These are phyloP conservation scores for Oxyteleia sp. DNA, from an alignment of 2,888 invertebrate species.

Conservation along the genomic window DNA sequence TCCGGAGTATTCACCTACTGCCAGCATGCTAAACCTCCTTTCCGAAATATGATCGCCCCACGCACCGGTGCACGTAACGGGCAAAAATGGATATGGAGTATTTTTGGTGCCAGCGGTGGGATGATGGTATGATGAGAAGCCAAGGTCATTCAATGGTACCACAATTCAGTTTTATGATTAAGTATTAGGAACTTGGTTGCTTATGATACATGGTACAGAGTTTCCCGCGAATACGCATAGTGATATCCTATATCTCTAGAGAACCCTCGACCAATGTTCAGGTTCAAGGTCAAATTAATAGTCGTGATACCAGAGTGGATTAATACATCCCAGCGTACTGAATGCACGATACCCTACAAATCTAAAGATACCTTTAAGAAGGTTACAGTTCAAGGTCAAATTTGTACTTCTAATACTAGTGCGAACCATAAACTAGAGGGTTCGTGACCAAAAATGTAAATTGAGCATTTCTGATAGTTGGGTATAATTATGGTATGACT, in stretches of 20 bases:
- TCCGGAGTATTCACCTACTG: neutral
- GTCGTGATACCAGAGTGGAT: too few relatives aligned
- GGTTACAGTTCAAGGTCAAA: neutral
- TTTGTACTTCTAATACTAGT: too few relatives aligned
- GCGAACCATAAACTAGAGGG: too few relatives aligned
- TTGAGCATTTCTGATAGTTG: too few relatives aligned
- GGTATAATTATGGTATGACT: too few relatives aligned
- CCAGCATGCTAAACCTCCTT: neutral
- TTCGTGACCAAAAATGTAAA: too few relatives aligned
- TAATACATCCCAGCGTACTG: too few relatives aligned
- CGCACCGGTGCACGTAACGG: neutral
- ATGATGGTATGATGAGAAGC: neutral
- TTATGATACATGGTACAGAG: too few relatives aligned
- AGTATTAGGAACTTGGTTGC: neutral
- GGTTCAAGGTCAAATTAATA: neutral
- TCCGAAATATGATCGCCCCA: conserved; percentile 12
- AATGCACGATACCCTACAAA: too few relatives aligned
- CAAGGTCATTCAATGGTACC: neutral
- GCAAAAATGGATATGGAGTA: conserved; percentile 1
- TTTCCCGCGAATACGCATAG: too few relatives aligned
- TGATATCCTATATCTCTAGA: neutral
- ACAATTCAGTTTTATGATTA: neutral
- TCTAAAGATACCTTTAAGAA: too few relatives aligned
- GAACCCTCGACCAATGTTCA: neutral
- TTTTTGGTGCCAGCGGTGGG: neutral